phyloP scores from a whole-genome alignment of 2,888 invertebrate genomes.

The Lumbricus terrestris region DNA sequence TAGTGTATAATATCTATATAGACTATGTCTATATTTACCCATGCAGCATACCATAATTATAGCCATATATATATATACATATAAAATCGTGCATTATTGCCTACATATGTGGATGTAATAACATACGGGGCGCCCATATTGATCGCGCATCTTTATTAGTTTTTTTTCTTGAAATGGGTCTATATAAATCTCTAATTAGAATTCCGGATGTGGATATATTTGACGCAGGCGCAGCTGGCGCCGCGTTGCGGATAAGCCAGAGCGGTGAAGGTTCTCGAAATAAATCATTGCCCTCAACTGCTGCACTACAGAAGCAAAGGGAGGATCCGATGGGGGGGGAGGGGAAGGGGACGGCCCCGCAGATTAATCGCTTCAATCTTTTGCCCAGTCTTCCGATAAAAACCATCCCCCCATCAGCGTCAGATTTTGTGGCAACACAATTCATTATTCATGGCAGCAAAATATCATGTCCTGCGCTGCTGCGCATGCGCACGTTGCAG shows the following conservation, averaged over 20 bases:
- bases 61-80: no score
- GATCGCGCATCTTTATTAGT: no score
- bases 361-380: neutral
- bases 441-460: neutral
- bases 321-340: no score
- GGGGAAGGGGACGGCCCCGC: neutral
- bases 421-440: neutral
- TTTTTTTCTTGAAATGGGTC: no score
- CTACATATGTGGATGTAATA: no score
- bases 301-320: neutral
- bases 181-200: no score
- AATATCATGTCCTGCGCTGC: neutral
- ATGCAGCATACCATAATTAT: neutral
- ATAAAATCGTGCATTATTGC: no score
- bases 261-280: neutral
- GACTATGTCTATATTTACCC: neutral
- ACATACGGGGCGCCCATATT: no score
- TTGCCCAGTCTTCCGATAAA: neutral
- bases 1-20: no score
- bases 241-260: neutral
- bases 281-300: neutral
- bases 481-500: neutral
- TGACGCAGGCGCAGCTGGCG: no score
- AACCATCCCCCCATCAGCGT: neutral
- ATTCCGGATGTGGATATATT: no score